Base-by-base conservation (phyloP, 2,888 invertebrate species). In the Lochmaea capreae region DNA sequence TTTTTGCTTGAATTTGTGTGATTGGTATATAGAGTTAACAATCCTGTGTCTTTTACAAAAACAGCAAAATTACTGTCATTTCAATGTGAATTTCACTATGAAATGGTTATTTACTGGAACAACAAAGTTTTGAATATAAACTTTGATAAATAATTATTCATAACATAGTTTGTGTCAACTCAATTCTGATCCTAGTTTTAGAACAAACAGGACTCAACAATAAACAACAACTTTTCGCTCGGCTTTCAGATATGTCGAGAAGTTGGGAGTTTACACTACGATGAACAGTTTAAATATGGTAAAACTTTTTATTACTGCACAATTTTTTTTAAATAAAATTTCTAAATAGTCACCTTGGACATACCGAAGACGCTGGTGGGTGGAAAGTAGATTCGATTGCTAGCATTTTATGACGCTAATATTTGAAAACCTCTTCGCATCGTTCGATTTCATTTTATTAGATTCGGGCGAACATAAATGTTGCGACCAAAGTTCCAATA, bases 401-500 rank as follows among this genome's bases (percentile, higher is more conserved):
- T 62, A 16, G 42, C 62, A 49, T 70, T 70, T 68, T 70, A 63
- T 42, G 63, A 63, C 26, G 26, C 54, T 54, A 70, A 70, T 63
- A 70, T 70, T 70, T 22, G 69, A 43, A 54, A 70, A 70, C 62
- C 39, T 42, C 69, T 70, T 16, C 2, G 62, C 62, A 9, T n/a
- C 46, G 39, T 69, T 63, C 69, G 52, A 70, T 70, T 70, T 54
- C 26, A 70, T 63, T 70, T 70, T 70, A 63, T 63, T 63, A 16
- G 46, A 52, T n/a, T 61, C 22, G 22, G 52, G 8, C 18, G 63
- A 16, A 57, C 52, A 70, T 18, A 54, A 54, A 59, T 33, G 59
- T 39, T n/a, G 33, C 26, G 8, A 59, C 59, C 59, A 33, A 39
- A 59, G 26, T 14, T 33, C 39, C 59, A 59, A 59, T 59, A 59